phyloP scores from a whole-genome alignment of 2,797 vertebrate species.

The Yasuhikotakia modesta region DNA sequence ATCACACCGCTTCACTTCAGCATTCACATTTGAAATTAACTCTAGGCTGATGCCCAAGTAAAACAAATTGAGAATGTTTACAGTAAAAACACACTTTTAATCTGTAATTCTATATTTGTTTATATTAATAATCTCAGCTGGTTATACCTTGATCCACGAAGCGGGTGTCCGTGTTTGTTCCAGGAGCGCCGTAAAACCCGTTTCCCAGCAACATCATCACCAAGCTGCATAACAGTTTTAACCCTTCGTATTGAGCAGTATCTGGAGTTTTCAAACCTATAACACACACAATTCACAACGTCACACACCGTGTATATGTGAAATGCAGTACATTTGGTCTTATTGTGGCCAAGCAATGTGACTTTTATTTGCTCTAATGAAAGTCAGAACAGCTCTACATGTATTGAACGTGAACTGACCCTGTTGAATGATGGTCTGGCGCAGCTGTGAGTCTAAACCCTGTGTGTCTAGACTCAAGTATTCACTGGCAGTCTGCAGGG shows the following conservation, averaged over 20 bases:
- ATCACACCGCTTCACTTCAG: not conserved
- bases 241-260: constrained; percentile 78
- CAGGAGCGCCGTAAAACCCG: constrained; percentile 72
- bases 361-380: not conserved
- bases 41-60: no score
- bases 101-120: no score
- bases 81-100: no score
- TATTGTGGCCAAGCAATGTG: not conserved
- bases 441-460: constrained; percentile 70
- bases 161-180: constrained; percentile 62
- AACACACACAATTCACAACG: not conserved
- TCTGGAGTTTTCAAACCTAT: constrained; percentile 84
- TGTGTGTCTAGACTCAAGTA: constrained; percentile 81
- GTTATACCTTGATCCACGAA: constrained; percentile 83
- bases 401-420: constrained; percentile 69
- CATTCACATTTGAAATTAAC: not conserved
- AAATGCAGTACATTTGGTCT: not conserved
- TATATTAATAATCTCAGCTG: no score
- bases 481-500: constrained; percentile 77
- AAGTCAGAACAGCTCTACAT: not conserved
- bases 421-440: constrained; percentile 72
- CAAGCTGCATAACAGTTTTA: constrained; percentile 88
- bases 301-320: not conserved
- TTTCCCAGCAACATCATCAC: constrained; percentile 83
- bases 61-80: no score